These are phyloP conservation scores for Drosophila mayri DNA, from an alignment of 1,140 invertebrate genomes.

Conservation along the genomic window DNA sequence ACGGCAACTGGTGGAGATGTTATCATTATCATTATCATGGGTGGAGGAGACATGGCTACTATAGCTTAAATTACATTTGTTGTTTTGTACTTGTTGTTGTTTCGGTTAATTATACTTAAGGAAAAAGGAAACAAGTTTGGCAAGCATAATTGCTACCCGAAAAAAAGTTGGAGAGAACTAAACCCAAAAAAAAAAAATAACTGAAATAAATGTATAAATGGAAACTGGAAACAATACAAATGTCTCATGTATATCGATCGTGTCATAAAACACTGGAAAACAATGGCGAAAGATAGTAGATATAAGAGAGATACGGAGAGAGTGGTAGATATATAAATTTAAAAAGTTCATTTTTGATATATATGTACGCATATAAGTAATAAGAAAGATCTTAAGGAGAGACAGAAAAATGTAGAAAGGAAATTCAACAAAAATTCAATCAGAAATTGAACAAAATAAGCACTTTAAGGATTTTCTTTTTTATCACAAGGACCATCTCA, in stretches of 20 bases:
- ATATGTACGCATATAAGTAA: constrained; percentile 24
- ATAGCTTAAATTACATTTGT: constrained; percentile 44
- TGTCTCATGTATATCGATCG: constrained; percentile 13
- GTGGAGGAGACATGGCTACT: constrained; percentile 36
- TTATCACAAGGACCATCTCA: constrained; percentile 96
- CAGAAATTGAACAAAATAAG: constrained; percentile 14
- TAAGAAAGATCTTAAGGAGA: constrained; percentile 1
- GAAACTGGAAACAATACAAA: constrained; percentile 21
- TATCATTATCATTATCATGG: constrained; percentile 19
- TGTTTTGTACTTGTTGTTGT: constrained; percentile 57
- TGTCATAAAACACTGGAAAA: constrained; percentile 19
- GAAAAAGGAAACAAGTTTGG: constrained; percentile 23
- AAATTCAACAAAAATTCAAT: constrained; percentile 12
- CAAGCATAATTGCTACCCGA: constrained; percentile 26
- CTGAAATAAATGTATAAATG: not conserved
- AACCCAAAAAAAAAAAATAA: constrained; percentile 2
- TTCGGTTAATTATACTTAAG: constrained; percentile 50
- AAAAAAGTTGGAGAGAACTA: constrained; percentile 34
- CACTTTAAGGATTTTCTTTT: constrained; percentile 70
- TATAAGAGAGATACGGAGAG: constrained; percentile 31
- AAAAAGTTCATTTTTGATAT: constrained; percentile 26
- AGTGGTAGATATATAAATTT: constrained; percentile 29
- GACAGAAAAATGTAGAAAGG: not conserved
- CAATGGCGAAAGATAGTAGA: constrained; percentile 15
- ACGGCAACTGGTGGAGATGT: constrained; percentile 22